Evolutionary conservation across 23 tunicate genomes (phyloP).

Genomic region (Phallusia fumigata): DNA sequence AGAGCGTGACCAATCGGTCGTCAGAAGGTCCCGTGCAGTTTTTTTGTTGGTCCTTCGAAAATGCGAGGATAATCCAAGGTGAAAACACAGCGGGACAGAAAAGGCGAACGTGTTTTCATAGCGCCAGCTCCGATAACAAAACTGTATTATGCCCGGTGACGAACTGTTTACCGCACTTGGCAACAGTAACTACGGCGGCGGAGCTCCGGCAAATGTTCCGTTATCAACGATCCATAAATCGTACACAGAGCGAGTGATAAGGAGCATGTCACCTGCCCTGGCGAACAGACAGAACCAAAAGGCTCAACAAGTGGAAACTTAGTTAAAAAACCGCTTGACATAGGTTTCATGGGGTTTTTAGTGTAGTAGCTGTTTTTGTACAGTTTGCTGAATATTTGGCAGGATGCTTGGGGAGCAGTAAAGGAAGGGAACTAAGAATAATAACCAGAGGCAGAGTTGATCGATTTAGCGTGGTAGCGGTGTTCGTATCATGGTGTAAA

Average conservation of each 20-base stretch:
- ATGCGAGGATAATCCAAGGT: background rate
- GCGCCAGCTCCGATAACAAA: background rate
- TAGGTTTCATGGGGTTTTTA: background rate
- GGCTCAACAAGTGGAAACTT: background rate
- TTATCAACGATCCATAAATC: background rate
- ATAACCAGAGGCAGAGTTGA: too few relatives aligned
- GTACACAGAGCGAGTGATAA: conserved; percentile 3
- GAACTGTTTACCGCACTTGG: background rate
- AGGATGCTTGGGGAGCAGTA: too few relatives aligned
- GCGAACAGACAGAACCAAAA: background rate
- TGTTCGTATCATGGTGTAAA: too few relatives aligned
- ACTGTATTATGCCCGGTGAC: background rate
- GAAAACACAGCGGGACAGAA: background rate
- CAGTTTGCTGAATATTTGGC: too few relatives aligned
- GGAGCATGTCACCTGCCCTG: background rate
- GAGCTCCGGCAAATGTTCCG: background rate
- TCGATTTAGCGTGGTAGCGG: too few relatives aligned
- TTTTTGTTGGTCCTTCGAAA: background rate
- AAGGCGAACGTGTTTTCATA: background rate
- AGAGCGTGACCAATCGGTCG: background rate
- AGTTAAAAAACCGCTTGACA: background rate
- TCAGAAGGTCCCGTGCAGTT: background rate
- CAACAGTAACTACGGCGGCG: background rate
- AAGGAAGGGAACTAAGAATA: too few relatives aligned
- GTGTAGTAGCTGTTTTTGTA: background rate